Base-by-base conservation (phyloP, 2,797 vertebrate species). In the Amblyraja radiata region DNA sequence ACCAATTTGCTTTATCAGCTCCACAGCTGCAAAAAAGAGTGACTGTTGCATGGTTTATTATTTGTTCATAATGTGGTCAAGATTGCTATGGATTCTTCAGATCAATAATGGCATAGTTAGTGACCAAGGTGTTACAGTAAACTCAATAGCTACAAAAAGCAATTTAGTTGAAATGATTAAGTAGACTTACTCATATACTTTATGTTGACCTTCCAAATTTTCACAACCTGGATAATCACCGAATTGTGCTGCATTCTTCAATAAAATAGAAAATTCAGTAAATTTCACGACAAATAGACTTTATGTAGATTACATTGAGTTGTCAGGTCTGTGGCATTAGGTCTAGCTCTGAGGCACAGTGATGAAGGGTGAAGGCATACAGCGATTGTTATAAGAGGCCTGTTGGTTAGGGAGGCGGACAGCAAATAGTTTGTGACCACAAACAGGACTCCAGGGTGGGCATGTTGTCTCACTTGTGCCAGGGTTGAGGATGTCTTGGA, bases 111-210 rank as follows among this genome's bases (percentile, higher is more conserved):
- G 25, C 25, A 74, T 74, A 36, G 68, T 92, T 92, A 92, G 71
- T 73, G 90, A 92, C 39, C 90, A 68, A 92, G 54, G 16, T 74
- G 23, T 76, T 74, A 54, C 36, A 46, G 90, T 28, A 74, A 74
- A 76, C 68, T 73, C 68, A 74, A 25, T 74, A 76, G 90, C 71
- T 74, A 14, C 54, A 28, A 76, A 92, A 92, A 92, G 36, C 71
- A 92, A 92, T 92, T 74, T 74, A 92, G 90, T 92, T 92, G 54
- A 68, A 39, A 92, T 92, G 71, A 92, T 92, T 92, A 92, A 92
- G 46, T 92, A 92, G 90, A 74, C 90, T 58, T 25, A n/a, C 23
- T 84, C 36, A 28, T 23, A 28, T 23, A 74, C 10, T 14, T 28
- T 28, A 76, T 23, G 74, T 21, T 46, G 46, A 92, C 23, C 90